Evolutionary conservation across 2,797 vertebrate genomes (phyloP).

Genomic region (Eospalax fontanierii): DNA sequence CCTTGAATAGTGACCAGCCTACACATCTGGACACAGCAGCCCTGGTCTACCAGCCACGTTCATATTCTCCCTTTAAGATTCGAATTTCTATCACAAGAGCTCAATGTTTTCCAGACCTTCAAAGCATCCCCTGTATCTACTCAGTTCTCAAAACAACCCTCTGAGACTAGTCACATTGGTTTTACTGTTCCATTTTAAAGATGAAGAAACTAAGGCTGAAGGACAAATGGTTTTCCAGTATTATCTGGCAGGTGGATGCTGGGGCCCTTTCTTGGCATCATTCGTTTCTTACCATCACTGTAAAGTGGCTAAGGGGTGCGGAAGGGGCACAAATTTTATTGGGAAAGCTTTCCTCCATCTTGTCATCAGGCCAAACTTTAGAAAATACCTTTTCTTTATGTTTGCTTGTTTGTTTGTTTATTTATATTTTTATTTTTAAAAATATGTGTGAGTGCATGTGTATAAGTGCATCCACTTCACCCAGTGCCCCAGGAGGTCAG

Average conservation of each 20-base stretch:
- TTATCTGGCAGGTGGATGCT: no score
- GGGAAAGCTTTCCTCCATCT: not conserved
- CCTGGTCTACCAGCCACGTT: not conserved
- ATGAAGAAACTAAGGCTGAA: not conserved
- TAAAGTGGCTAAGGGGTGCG: not conserved
- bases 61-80: not conserved
- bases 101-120: not conserved
- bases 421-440: no score
- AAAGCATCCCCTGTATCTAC: not conserved
- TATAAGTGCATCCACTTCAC: no score
- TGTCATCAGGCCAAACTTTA: not conserved
- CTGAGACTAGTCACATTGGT: not conserved
- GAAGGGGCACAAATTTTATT: not conserved
- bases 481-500: no score
- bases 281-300: not conserved
- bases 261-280: not conserved
- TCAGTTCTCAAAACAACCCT: not conserved
- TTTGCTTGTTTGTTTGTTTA: not conserved
- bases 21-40: not conserved
- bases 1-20: not conserved
- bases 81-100: not conserved
- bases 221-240: not conserved
- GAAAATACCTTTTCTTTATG: not conserved
- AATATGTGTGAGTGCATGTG: no score
- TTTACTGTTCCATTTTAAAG: not conserved